Conservation (phyloP, 2,888 invertebrate genomes). For the Ceraclea dissimilis region DNA sequence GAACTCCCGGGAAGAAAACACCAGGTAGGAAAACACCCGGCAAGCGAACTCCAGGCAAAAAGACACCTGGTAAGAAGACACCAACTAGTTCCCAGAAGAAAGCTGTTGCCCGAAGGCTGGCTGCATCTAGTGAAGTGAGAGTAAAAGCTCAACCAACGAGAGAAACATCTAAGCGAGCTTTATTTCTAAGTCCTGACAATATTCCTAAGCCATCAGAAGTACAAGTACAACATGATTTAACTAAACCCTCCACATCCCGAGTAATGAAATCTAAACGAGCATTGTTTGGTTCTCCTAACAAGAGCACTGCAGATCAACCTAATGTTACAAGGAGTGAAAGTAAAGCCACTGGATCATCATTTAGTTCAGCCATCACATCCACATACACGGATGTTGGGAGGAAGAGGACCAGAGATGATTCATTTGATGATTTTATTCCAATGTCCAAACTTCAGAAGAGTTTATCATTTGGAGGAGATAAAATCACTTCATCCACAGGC, state of each 20-base stretch:
- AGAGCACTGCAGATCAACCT: constrained; percentile 29
- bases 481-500: constrained; percentile 30
- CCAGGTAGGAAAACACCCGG: constrained; percentile 50
- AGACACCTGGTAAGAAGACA: constrained; percentile 48
- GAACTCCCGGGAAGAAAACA: constrained; percentile 39
- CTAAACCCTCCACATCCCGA: constrained; percentile 15
- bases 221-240: constrained; percentile 26
- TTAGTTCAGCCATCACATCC: neutral
- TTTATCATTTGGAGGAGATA: constrained; percentile 50
- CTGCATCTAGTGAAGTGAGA: constrained; percentile 39
- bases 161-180: constrained; percentile 60
- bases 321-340: constrained; percentile 1
- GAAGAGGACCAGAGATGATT: constrained; percentile 46
- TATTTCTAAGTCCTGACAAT: constrained; percentile 66
- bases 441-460: constrained; percentile 50
- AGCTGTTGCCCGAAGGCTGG: constrained; percentile 43
- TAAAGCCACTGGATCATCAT: constrained; percentile 1
- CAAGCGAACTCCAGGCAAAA: constrained; percentile 38
- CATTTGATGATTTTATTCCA: constrained; percentile 30
- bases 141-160: constrained; percentile 40
- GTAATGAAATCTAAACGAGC: constrained; percentile 57
- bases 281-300: constrained; percentile 55
- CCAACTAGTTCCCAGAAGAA: constrained; percentile 59
- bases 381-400: constrained; percentile 26
- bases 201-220: constrained; percentile 30